Percentiles rank a stretch among this genome's conserved stretches.
Evolutionary conservation across 2,113 vertebrate species (phyloP).

Genomic region (Chaetura pelagica): DNA sequence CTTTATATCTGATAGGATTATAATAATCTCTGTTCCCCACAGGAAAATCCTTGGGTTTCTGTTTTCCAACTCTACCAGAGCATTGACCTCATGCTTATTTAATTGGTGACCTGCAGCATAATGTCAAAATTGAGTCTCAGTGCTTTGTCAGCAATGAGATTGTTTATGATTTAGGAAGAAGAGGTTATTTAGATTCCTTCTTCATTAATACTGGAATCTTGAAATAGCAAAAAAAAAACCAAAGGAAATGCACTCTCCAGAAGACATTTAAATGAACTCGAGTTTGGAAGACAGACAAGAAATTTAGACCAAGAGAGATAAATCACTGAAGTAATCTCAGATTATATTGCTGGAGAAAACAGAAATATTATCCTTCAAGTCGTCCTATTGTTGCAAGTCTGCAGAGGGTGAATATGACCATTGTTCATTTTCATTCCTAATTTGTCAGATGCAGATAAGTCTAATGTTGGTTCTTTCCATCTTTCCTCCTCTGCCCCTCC

Average conservation of each 20-base stretch:
- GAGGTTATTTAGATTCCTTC: conserved; percentile 38
- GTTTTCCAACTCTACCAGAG: background rate
- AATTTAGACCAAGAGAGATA: conserved; percentile 33
- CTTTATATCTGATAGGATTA: background rate
- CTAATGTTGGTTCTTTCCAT: background rate
- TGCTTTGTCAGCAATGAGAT: conserved; percentile 44
- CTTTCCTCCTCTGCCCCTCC: background rate
- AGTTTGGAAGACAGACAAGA: conserved; percentile 43
- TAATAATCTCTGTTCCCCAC: background rate
- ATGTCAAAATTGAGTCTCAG: background rate
- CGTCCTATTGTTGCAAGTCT: background rate
- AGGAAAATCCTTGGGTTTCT: background rate
- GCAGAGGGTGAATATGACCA: background rate
- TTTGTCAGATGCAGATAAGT: conserved; percentile 11
- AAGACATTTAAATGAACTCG: conserved; percentile 10
- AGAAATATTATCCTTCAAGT: conserved; percentile 14
- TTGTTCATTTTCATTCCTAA: conserved; percentile 9
- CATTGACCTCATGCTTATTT: background rate
- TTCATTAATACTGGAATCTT: conserved; percentile 36
- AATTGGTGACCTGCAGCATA: background rate
- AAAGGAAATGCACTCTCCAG: conserved; percentile 36
- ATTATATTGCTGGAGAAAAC: conserved; percentile 11
- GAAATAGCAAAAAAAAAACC: background rate
- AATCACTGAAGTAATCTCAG: conserved; percentile 22
- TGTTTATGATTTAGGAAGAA: conserved; percentile 33